phyloP scores from a whole-genome alignment of 2,113 vertebrate species.

The Odobenus rosmarus region DNA sequence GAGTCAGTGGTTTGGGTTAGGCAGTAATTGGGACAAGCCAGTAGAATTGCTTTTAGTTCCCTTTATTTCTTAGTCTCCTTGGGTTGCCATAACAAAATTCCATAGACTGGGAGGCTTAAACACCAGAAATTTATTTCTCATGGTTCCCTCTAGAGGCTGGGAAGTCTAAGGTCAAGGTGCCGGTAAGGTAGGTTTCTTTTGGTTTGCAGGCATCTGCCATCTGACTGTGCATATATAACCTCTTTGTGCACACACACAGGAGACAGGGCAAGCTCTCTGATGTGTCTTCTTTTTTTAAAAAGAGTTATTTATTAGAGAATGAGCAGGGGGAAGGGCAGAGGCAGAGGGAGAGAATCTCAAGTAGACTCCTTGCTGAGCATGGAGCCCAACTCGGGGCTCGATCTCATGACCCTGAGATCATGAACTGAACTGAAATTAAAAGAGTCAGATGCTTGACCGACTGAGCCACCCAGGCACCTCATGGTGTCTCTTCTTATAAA shows the following conservation, averaged over 20 bases:
- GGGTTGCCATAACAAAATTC: neutral
- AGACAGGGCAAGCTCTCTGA: neutral
- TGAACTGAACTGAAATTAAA: too few species aligned
- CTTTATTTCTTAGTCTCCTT: neutral
- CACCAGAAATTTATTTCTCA: neutral
- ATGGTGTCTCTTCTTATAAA: neutral
- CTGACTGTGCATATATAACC: neutral
- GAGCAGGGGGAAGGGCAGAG: too few species aligned
- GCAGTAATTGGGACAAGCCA: neutral
- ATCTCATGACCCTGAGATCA: too few species aligned
- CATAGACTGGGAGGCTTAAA: neutral
- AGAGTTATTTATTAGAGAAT: too few species aligned
- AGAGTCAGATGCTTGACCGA: too few species aligned
- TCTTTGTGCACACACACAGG: neutral
- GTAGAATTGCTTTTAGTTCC: constrained; percentile 10
- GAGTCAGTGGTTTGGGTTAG: neutral
- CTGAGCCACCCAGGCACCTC: neutral
- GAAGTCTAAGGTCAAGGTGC: neutral
- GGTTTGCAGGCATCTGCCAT: neutral
- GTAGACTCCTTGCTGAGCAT: too few species aligned
- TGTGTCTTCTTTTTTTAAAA: too few species aligned
- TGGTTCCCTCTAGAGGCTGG: neutral
- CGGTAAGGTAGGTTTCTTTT: neutral
- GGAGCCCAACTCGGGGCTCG: too few species aligned
- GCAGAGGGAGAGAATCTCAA: too few species aligned